Percentiles rank a stretch among this genome's conserved stretches.
phyloP scores from a whole-genome alignment of 2,888 invertebrate genomes.

The Zygogramma bicolorata region DNA sequence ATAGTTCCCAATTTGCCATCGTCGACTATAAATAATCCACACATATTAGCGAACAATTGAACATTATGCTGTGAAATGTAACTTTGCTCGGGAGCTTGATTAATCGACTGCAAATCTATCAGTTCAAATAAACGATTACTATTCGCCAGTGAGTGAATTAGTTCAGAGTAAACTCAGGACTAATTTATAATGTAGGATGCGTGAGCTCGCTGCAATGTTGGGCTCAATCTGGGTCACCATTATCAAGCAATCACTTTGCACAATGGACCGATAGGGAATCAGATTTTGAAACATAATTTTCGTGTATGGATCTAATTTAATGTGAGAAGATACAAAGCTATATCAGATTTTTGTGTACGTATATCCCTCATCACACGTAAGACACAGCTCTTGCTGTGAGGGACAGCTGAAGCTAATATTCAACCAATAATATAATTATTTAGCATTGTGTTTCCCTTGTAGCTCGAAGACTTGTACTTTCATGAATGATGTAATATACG shows the following conservation, averaged over 20 bases:
- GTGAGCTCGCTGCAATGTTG: neutral
- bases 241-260: neutral
- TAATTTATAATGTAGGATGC: constrained; percentile 33
- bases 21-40: constrained; percentile 19
- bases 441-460: too few species aligned
- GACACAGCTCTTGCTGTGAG: too few species aligned
- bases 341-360: too few species aligned
- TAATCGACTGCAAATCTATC: constrained; percentile 44
- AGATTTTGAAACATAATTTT: too few species aligned
- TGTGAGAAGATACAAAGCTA: too few species aligned
- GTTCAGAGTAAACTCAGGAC: constrained; percentile 37
- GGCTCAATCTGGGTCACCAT: constrained; percentile 7
- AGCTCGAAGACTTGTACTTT: too few species aligned
- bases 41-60: constrained; percentile 33
- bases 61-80: constrained; percentile 37
- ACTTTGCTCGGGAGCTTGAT: constrained; percentile 33
- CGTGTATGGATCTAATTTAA: too few species aligned
- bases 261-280: neutral
- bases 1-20: neutral
- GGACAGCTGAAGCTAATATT: too few species aligned
- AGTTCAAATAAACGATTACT: constrained; percentile 36
- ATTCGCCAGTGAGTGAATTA: constrained; percentile 34
- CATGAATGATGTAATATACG: too few species aligned
- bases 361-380: too few species aligned
- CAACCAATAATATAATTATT: too few species aligned